A percentile compares a stretch with the other conserved stretches of the same genome.
These are phyloP conservation scores for Drosophila vallismaia DNA, from an alignment of 2,888 invertebrate species.

Conservation along the genomic window DNA sequence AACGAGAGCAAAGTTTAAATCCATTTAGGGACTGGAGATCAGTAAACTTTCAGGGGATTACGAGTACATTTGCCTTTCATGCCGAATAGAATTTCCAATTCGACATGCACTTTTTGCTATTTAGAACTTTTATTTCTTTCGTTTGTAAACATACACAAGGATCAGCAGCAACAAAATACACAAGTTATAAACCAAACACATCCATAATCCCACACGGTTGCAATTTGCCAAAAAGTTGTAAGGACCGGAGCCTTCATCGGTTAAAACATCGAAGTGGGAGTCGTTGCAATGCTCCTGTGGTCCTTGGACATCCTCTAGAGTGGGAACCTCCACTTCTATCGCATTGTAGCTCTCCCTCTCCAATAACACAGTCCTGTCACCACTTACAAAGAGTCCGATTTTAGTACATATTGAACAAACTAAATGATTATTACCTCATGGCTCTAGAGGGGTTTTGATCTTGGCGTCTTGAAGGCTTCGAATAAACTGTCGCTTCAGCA, in stretches of 20 bases:
- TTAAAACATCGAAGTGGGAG: background rate
- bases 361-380: background rate
- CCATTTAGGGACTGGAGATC: constrained; percentile 53
- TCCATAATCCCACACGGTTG: constrained; percentile 16
- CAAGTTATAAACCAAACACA: constrained; percentile 53
- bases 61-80: background rate
- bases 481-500: constrained; percentile 43
- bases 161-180: constrained; percentile 44
- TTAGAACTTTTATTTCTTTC: background rate
- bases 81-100: background rate
- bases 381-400: background rate
- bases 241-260: background rate
- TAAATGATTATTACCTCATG: constrained; percentile 26
- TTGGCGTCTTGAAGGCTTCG: constrained; percentile 27
- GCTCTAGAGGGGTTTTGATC: constrained; percentile 1
- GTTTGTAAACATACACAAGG: constrained; percentile 2
- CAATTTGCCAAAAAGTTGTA: constrained; percentile 17
- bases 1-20: constrained; percentile 63
- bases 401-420: background rate
- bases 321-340: constrained; percentile 6
- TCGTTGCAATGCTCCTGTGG: background rate
- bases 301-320: background rate
- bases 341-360: background rate
- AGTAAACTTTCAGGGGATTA: constrained; percentile 5
- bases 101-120: background rate